phyloP scores from a whole-genome alignment of 1,140 invertebrate species.

The Drosophila cardini region DNA sequence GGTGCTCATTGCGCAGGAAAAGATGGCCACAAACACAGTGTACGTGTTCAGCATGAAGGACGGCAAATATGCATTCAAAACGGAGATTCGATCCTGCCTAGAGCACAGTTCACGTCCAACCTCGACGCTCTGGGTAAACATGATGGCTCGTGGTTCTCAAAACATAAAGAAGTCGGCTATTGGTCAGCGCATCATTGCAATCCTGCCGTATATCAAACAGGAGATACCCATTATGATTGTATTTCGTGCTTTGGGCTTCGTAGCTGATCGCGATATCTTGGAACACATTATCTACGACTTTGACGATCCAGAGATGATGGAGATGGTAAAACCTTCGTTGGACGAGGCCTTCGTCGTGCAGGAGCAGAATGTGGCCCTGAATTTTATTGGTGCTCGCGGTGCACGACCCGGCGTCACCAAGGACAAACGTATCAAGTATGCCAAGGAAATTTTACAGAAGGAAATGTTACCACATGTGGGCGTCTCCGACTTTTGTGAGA shows the following conservation, averaged over 20 bases:
- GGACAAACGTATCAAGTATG: conserved; percentile 99
- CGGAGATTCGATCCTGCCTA: conserved; percentile 97
- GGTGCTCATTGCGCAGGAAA: conserved; percentile 99
- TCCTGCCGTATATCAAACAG: conserved; percentile 99
- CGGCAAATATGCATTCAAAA: conserved; percentile 98
- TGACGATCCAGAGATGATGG: conserved; percentile 99
- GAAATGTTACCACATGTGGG: conserved; percentile 99
- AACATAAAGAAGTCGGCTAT: conserved; percentile 98
- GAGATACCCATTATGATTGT: conserved; percentile 99
- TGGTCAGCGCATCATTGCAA: conserved; percentile 98
- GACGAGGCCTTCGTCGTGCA: conserved; percentile 99
- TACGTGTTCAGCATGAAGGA: conserved; percentile 99
- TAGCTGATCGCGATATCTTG: conserved; percentile 98
- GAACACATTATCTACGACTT: conserved; percentile 99
- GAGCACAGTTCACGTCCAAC: conserved; percentile 97
- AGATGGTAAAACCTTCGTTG: conserved; percentile 99
- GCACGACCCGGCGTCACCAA: conserved; percentile 98
- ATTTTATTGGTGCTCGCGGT: conserved; percentile 98
- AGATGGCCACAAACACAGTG: conserved; percentile 99
- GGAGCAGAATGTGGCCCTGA: conserved; percentile 99
- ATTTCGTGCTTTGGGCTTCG: conserved; percentile 98
- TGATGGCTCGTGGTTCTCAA: conserved; percentile 98
- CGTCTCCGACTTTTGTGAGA: conserved; percentile 99
- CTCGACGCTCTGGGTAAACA: conserved; percentile 99
- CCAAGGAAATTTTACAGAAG: conserved; percentile 99